A percentile compares a stretch with the other conserved stretches of the same genome.
phyloP scores from a whole-genome alignment of 2,888 invertebrate genomes.

The Anthophora plumipes region DNA sequence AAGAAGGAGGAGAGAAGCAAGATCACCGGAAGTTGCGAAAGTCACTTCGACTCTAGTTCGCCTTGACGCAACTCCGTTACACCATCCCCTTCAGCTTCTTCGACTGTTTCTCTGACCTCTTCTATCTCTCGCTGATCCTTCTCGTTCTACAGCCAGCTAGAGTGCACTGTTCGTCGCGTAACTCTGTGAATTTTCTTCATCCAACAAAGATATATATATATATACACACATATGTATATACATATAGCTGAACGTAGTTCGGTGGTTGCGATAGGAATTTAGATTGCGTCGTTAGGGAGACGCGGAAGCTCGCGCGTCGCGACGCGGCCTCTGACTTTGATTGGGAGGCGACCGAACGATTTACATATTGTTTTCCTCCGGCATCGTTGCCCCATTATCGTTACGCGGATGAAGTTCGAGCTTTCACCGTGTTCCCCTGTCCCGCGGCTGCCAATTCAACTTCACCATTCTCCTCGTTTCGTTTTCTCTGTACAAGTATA shows the following conservation, averaged over 20 bases:
- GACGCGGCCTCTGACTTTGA: slow-evolving; percentile 73
- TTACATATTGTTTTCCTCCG: slow-evolving; percentile 77
- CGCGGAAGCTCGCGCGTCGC: slow-evolving; percentile 52
- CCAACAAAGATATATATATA: slow-evolving; percentile 34
- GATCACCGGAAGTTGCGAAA: slow-evolving; percentile 56
- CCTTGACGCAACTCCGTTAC: slow-evolving; percentile 23
- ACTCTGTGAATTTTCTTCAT: slow-evolving; percentile 45
- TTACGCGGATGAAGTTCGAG: slow-evolving; percentile 70
- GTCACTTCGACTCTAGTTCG: slow-evolving; percentile 52
- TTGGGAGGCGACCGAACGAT: slow-evolving; percentile 73
- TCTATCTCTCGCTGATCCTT: neutral
- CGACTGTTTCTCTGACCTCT: slow-evolving; percentile 29
- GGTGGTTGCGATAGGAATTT: slow-evolving; percentile 73
- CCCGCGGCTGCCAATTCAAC: slow-evolving; percentile 38
- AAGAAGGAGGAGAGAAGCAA: slow-evolving; percentile 19
- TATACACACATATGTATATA: too few species aligned
- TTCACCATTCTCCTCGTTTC: slow-evolving; percentile 4
- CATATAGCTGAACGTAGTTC: slow-evolving; percentile 40
- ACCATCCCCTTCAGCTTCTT: neutral
- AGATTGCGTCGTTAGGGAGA: slow-evolving; percentile 78
- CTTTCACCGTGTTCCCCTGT: slow-evolving; percentile 35
- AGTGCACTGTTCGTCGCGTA: neutral
- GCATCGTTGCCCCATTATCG: slow-evolving; percentile 71
- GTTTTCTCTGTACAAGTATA: neutral
- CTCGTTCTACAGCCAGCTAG: neutral